Evolutionary conservation across 2,113 vertebrate species (phyloP), one percentile per base, ranked within the genome.

Genomic region (Haemorhous mexicanus): DNA sequence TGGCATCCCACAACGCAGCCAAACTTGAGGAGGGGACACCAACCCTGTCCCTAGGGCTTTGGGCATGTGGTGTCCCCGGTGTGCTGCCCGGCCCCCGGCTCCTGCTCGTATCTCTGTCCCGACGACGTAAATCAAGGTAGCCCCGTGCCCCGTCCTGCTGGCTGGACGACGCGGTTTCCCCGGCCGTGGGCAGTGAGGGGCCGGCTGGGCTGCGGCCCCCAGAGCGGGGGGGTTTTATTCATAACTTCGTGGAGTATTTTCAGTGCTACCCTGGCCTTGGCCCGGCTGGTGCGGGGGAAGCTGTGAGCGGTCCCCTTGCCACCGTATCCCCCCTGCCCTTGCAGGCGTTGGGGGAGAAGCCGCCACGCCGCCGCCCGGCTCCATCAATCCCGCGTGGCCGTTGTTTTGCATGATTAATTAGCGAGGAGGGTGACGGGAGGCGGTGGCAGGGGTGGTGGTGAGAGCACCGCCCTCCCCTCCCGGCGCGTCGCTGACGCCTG

Each of bases 351-450:
- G 56, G 74, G 52, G 49, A 49, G 78, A 49, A 79, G 77, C 83
- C 7, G 62, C 91, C 41, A 90, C 53, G 55, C 91, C 26, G 68
- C 86, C n/a, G 63, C 93, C 95, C 62, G 85, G 85, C 88, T 90
- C 89, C 89, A 63, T 87, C 86, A 79, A 67, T 89, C 81, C 82
- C 87, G 87, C 76, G 82, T 87, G 89, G 92, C 96, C 89, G 93
- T 94, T 89, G 90, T 96, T 94, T 97, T 97, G 97, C 97, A 97
- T 97, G 97, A 97, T 96, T 93, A 92, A 91, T 94, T 96, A 89
- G 82, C 73, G 93, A 97, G 96, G 94, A 97, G 94, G 87, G 94
- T 93, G 89, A 80, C 32, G 26, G 87, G 87, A 69, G 86, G 68
- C 58, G 56, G 80, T 47, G 63, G 74, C 58, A 18, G 69, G 73